A percentile compares a stretch with the other conserved stretches of the same genome.
phyloP scores from a whole-genome alignment of 2,888 invertebrate genomes.

The Gibbula magus region DNA sequence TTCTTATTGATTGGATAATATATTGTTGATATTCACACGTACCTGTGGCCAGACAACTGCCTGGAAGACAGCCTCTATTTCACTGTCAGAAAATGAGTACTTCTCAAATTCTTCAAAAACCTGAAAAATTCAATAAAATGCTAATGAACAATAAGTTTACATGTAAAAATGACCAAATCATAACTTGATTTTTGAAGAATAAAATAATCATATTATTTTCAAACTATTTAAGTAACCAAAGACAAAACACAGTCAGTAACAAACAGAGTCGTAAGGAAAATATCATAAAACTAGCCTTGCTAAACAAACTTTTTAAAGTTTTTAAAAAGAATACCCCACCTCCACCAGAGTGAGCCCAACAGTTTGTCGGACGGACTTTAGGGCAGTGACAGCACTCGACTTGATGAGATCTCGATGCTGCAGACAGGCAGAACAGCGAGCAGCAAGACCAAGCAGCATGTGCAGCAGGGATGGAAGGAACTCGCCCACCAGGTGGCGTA shows the following conservation, averaged over 20 bases:
- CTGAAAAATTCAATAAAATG: constrained; percentile 71
- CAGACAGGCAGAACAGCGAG: constrained; percentile 81
- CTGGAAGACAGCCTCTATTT: constrained; percentile 85
- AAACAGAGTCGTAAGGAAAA: no score
- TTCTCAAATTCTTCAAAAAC: constrained; percentile 88
- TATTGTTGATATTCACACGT: constrained; percentile 62
- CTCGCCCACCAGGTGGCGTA: constrained; percentile 84
- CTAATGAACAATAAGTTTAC: no score
- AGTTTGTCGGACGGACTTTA: constrained; percentile 66
- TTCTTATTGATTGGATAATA: no score
- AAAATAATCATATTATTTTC: no score
- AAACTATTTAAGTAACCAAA: no score
- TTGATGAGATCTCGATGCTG: constrained; percentile 68
- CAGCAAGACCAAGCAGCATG: constrained; percentile 83
- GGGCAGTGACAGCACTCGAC: constrained; percentile 57
- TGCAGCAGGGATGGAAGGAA: constrained; percentile 84
- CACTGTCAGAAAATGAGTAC: constrained; percentile 83
- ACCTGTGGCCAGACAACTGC: constrained; percentile 89
- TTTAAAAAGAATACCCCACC: background rate
- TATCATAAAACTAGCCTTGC: background rate
- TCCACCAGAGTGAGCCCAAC: background rate
- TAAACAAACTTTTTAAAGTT: background rate
- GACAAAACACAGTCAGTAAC: no score
- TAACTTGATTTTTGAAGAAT: no score
- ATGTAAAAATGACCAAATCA: no score